Base-by-base conservation (phyloP, 2,113 vertebrate genomes). In the Edolisoma coerulescens region DNA sequence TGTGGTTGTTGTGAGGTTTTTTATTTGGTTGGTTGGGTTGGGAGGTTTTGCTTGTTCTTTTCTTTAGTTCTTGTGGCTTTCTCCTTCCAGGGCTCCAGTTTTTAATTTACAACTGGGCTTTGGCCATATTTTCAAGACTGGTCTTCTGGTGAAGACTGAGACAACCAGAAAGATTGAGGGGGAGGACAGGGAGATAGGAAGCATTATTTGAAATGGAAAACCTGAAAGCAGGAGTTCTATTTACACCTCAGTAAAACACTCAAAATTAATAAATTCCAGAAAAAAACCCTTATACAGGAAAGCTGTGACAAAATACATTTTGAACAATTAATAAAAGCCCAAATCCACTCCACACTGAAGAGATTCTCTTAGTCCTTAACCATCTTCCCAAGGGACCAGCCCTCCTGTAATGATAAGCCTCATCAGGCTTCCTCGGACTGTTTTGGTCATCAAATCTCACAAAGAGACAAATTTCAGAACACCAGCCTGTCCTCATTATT, bases 21-120 rank as follows among this genome's bases (percentile, higher is more conserved):
- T 45, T 59, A 3, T 0, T 52, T 50, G 21, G 8, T n/a, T 64
- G n/a, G 4, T 16, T 60, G 26, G 7, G 4, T 47, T 64, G 17
- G 17, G 24, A 32, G 10, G 6, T 30, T 35, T 65, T 22, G 17
- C 42, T 41, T 56, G 5, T 20, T 44, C 49, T 9, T 44, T 57
- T 33, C 17, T 56, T 42, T n/a, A 16, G 23, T 32, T 53, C 27
- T 33, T 49, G 32, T 16, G 13, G 0, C 23, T 85, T 91, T 75
- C 47, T 20, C 15, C 27, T 26, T 53, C 65, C 27, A 35, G 35
- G 33, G 42, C 8, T 82, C 47, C 63, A 44, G 13, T 56, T 67
- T 49, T 78, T 53, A 28, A 37, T 26, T 56, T 65, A 26, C 11
- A 69, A 1, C 18, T 60, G 44, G 24, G 49, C 8, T 83, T 64